These are phyloP conservation scores for Dendrophyllia cribrosa DNA, from an alignment of 64 coral and sea anemone genomes.

Conservation along the genomic window DNA sequence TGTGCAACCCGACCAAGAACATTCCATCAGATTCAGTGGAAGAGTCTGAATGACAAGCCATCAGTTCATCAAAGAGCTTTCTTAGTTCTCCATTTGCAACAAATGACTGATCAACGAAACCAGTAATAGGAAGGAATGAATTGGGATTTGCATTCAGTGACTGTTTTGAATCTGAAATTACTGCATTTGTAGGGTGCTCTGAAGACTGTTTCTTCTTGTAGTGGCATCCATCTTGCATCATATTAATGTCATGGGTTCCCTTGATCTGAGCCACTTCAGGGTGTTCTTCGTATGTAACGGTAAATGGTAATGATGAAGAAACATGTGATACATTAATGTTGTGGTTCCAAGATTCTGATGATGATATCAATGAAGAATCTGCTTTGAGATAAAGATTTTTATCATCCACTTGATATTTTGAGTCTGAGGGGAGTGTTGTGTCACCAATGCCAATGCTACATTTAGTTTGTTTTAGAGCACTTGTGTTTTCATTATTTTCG, in stretches of 20 bases:
- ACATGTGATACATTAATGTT: too few species aligned
- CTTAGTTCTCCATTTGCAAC: neutral
- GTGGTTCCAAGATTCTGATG: neutral
- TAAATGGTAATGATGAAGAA: too few species aligned
- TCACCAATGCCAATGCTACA: neutral
- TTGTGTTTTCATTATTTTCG: neutral
- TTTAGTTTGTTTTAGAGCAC: neutral
- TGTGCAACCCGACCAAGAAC: slow-evolving; percentile 83
- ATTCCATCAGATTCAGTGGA: neutral
- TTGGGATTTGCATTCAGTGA: neutral
- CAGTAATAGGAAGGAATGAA: slow-evolving; percentile 59
- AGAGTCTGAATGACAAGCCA: neutral
- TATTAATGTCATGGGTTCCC: neutral
- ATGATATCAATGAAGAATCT: neutral
- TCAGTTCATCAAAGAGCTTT: slow-evolving; percentile 4
- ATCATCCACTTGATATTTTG: neutral
- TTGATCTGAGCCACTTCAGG: too few species aligned
- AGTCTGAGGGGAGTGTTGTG: too few species aligned
- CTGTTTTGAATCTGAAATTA: neutral
- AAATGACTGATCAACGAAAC: slow-evolving; percentile 52
- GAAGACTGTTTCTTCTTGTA: neutral
- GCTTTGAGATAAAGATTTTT: neutral
- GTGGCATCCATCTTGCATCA: too few species aligned
- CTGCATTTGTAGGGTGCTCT: neutral
- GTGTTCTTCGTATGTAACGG: too few species aligned